Evolutionary conservation across 2,113 vertebrate species (phyloP), one percentile per base, ranked within the genome.

Genomic region (Hippocampus guttulatus): DNA sequence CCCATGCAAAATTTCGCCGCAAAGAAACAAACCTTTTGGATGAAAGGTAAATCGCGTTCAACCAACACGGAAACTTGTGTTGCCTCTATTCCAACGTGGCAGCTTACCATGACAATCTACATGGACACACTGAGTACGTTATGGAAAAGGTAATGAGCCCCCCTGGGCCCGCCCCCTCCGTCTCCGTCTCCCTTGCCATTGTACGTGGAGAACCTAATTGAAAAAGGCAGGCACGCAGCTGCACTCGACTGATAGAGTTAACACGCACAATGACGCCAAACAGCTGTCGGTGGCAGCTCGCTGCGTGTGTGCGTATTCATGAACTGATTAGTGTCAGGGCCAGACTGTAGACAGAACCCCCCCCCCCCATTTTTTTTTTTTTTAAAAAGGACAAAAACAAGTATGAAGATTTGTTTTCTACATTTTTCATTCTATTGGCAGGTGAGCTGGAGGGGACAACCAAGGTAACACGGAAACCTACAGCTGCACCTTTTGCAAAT

Each of bases 191-290:
- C 3, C 74, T 72, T 64, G 72, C 61, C 79, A 79, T 82, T 79
- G 85, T 89, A 84, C 80, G 85, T 82, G 8, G 1, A 74, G 77
- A 61, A 70, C 74, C 73, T 90, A 88, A 91, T 90, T 90, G 84
- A 80, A 70, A 79, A 84, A 84, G 88, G 87, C 90, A 87, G 87
- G 81, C 81, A 81, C 84, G 83, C 89, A 91, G 91, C 90, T 92
- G 89, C 85, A 87, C 80, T 80, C 70, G 25, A 76, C 82, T 80
- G 86, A 88, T 85, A 91, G 85, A 85, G 85, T 86, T 78, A 81
- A 79, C 65, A 73, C 85, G 81, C 84, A 90, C 81, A 86, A 64
- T 85, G 76, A 84, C 70, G 76, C 83, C 77, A 85, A 79, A 85
- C 86, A 88, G 84, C 84, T 86, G 85, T 82, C 82, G 80, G 40